Conservation (phyloP, 2,888 invertebrate genomes). For the Leucania comma region DNA sequence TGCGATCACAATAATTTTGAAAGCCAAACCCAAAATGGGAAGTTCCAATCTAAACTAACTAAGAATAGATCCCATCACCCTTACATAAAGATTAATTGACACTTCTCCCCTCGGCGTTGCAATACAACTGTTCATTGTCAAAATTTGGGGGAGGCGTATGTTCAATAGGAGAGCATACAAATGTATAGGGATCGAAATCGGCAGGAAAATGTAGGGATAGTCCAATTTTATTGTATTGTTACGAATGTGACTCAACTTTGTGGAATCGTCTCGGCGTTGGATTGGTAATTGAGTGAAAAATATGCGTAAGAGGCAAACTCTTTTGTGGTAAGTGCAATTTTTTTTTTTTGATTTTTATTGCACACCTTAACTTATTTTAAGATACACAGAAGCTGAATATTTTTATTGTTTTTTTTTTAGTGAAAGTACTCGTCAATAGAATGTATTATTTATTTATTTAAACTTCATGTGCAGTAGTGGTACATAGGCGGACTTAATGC, state of each 20-base stretch:
- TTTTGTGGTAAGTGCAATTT: too few relatives aligned
- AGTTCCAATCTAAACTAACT: conserved; percentile 16
- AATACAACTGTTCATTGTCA: conserved; percentile 38
- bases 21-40: not conserved
- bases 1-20: not conserved
- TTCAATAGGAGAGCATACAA: not conserved
- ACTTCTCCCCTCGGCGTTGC: conserved; percentile 32
- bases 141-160: conserved; percentile 33
- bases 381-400: too few relatives aligned
- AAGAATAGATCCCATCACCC: conserved; percentile 21
- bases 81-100: conserved; percentile 47
- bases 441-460: too few relatives aligned
- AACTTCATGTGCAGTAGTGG: too few relatives aligned
- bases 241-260: conserved; percentile 14
- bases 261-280: not conserved
- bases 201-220: conserved; percentile 16
- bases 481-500: too few relatives aligned
- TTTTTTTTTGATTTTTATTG: too few relatives aligned
- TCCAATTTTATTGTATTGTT: conserved; percentile 3
- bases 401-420: too few relatives aligned
- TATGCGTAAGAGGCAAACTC: not conserved
- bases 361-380: too few relatives aligned
- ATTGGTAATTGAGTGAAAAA: not conserved
- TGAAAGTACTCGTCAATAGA: too few relatives aligned
- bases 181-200: conserved; percentile 18